phyloP scores from a whole-genome alignment of 1,140 invertebrate species.

The Dryas iulia region DNA sequence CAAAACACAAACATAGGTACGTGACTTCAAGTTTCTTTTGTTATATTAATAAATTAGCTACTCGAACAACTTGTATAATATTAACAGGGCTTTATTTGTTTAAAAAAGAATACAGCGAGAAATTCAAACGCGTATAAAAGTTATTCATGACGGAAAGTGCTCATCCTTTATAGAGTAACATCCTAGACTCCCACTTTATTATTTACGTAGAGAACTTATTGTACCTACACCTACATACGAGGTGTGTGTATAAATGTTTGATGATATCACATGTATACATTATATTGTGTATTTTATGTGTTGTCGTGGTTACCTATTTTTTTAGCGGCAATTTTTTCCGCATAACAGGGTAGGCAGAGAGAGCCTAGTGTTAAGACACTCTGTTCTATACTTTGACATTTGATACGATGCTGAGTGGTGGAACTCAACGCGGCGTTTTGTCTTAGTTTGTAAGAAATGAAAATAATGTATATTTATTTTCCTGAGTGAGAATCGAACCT shows the following conservation, averaged over 20 bases:
- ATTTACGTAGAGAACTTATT: constrained; percentile 20
- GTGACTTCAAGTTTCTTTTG: constrained; percentile 2
- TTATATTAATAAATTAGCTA: background rate
- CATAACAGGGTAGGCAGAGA: too few relatives aligned
- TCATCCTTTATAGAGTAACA: constrained; percentile 10
- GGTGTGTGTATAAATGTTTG: constrained; percentile 7
- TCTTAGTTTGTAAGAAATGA: too few relatives aligned
- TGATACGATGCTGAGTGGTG: too few relatives aligned
- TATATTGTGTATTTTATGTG: background rate
- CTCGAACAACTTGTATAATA: background rate
- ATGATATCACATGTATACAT: background rate
- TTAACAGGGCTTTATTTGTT: background rate
- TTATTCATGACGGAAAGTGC: constrained; percentile 21
- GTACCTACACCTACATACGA: constrained; percentile 3
- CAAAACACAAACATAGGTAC: constrained; percentile 37
- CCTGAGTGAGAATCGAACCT: too few relatives aligned
- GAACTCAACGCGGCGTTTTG: too few relatives aligned
- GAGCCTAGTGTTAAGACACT: too few relatives aligned
- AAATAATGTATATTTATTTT: too few relatives aligned
- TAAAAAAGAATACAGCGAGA: constrained; percentile 7
- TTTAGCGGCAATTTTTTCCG: too few relatives aligned
- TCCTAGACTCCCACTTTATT: constrained; percentile 22
- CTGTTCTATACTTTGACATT: too few relatives aligned
- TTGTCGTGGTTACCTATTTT: background rate
- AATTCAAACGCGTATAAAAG: constrained; percentile 16